Evolutionary conservation across 2,888 invertebrate genomes (phyloP).

Genomic region (Amblyjoppa proteus): DNA sequence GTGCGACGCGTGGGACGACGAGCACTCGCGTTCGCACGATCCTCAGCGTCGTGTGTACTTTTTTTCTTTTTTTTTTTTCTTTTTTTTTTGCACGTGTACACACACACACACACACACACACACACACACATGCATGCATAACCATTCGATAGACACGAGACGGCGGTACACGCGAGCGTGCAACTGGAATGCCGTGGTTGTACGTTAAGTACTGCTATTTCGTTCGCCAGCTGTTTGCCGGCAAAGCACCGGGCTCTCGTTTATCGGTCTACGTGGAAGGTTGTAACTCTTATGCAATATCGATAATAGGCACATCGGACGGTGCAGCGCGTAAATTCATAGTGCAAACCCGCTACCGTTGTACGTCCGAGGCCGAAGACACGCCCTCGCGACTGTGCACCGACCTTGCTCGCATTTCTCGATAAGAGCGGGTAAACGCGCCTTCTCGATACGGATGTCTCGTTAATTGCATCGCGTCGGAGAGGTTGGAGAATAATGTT

Average conservation of each 20-base stretch:
- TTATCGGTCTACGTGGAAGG: constrained; percentile 47
- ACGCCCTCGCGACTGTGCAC: constrained; percentile 60
- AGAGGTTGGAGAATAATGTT: background rate
- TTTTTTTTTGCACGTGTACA: background rate
- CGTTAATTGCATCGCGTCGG: background rate
- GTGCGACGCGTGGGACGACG: constrained; percentile 37
- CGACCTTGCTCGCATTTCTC: constrained; percentile 68
- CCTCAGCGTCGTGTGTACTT: constrained; percentile 4
- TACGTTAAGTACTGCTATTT: background rate
- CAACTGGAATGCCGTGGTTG: background rate
- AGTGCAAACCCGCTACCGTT: constrained; percentile 61
- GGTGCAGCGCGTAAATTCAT: background rate
- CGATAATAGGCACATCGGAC: constrained; percentile 66
- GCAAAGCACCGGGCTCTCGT: constrained; percentile 31
- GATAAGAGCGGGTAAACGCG: background rate
- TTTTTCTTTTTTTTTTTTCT: background rate
- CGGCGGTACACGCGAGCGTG: constrained; percentile 4
- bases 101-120: background rate
- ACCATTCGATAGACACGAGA: background rate
- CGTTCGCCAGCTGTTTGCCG: constrained; percentile 3
- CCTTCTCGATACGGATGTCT: background rate
- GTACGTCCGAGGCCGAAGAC: constrained; percentile 55
- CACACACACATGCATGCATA: background rate
- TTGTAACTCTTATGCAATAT: constrained; percentile 54
- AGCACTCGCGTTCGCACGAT: constrained; percentile 34